Evolutionary conservation across 2,113 vertebrate genomes (phyloP).

Genomic region (Cranoglanis bouderius): DNA sequence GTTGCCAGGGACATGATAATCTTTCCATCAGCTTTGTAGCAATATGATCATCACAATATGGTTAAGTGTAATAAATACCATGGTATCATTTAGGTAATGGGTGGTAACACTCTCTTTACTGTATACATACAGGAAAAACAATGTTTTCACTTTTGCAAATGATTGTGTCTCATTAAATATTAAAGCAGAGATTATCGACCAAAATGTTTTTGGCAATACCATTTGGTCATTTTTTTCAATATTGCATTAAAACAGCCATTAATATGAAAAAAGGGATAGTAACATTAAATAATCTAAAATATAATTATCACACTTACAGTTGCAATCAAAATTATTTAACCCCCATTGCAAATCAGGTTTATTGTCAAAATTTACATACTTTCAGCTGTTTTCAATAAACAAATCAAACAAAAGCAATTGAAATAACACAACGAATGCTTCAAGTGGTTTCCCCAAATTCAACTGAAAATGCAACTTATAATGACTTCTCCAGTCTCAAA

Average conservation of each 20-base stretch:
- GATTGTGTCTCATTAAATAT: not conserved
- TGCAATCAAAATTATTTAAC: no score
- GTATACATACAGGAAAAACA: not conserved
- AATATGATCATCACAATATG: constrained; percentile 5
- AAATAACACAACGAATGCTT: no score
- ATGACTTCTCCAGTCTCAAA: no score
- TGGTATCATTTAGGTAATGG: not conserved
- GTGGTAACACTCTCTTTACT: not conserved
- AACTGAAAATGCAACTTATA: no score
- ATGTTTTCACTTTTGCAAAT: not conserved
- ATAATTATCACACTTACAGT: not conserved
- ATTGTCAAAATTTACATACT: no score
- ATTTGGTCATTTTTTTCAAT: not conserved
- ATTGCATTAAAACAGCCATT: not conserved
- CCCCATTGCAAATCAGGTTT: no score
- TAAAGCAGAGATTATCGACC: not conserved
- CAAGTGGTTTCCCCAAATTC: no score
- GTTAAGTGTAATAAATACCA: not conserved
- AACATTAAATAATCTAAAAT: not conserved
- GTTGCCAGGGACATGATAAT: not conserved
- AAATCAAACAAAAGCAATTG: no score
- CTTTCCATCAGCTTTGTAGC: not conserved
- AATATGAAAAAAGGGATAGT: not conserved
- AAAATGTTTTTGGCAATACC: not conserved
- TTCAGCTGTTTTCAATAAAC: no score